phyloP scores from a whole-genome alignment of 2,888 invertebrate species.

The Brachylomia viminalis region DNA sequence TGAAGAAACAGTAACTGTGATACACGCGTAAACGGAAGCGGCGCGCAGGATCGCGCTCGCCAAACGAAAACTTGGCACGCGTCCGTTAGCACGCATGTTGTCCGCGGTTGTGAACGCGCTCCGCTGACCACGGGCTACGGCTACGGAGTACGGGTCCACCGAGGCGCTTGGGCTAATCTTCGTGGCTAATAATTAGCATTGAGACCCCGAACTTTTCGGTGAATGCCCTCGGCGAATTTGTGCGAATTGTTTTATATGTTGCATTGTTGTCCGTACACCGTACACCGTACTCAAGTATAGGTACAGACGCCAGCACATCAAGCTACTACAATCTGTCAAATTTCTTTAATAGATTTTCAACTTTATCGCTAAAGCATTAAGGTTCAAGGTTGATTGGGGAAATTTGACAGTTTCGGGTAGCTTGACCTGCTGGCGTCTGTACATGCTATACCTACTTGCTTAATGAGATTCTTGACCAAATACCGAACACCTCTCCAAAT shows the following conservation, averaged over 20 bases:
- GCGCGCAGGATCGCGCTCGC: slow-evolving; percentile 62
- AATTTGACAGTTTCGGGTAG: no score
- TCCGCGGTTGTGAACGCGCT: slow-evolving; percentile 82
- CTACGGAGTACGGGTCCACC: slow-evolving; percentile 60
- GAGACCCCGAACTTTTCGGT: slow-evolving; percentile 83
- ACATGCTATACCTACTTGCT: slow-evolving; percentile 7
- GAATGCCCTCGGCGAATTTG: slow-evolving; percentile 83
- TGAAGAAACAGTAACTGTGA: slow-evolving; percentile 65
- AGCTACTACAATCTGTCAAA: no score
- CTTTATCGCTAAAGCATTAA: no score
- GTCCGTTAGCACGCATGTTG: slow-evolving; percentile 83
- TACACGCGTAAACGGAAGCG: slow-evolving; percentile 70
- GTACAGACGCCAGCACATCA: no score
- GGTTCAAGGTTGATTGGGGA: no score
- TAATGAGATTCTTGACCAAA: slow-evolving; percentile 50
- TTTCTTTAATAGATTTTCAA: no score
- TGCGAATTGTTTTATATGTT: slow-evolving; percentile 67
- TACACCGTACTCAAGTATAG: slow-evolving; percentile 17
- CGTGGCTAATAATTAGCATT: slow-evolving; percentile 84
- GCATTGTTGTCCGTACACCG: slow-evolving; percentile 62
- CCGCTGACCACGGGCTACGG: slow-evolving; percentile 75
- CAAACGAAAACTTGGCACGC: slow-evolving; percentile 70
- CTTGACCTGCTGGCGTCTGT: no score
- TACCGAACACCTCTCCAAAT: slow-evolving; percentile 27
- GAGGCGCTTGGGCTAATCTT: slow-evolving; percentile 80